These are phyloP conservation scores for Nyctereutes procyonoides DNA, from an alignment of 2,113 vertebrate species.

Conservation along the genomic window DNA sequence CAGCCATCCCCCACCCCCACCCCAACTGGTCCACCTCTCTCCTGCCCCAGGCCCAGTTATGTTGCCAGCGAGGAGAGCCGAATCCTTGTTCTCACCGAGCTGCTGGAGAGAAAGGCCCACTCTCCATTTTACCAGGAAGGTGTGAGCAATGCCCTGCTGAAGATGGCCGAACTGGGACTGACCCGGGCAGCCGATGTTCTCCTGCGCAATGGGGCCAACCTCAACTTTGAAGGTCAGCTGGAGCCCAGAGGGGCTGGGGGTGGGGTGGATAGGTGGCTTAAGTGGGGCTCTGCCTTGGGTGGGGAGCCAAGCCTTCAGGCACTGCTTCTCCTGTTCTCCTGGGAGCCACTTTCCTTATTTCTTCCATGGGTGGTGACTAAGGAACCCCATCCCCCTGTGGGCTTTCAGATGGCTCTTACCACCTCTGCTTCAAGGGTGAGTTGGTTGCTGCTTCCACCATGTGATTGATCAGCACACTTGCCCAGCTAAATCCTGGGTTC, in stretches of 20 bases:
- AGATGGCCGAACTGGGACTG: constrained; percentile 91
- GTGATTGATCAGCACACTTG: not conserved
- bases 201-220: constrained; percentile 90
- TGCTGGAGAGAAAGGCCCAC: constrained; percentile 92
- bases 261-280: not conserved
- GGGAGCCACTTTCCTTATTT: not conserved
- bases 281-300: not conserved
- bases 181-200: constrained; percentile 89
- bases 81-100: constrained; percentile 85
- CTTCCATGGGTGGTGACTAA: not conserved
- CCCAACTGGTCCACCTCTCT: not conserved
- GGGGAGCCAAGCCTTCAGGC: not conserved
- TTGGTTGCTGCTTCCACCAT: not conserved
- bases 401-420: not conserved
- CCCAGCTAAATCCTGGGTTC: not conserved
- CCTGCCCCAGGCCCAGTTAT: constrained; percentile 72
- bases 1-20: too few relatives aligned
- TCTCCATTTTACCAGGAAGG: constrained; percentile 92
- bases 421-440: not conserved
- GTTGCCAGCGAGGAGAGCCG: constrained; percentile 79
- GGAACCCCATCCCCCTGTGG: not conserved
- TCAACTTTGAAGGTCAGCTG: constrained; percentile 93
- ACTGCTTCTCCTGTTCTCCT: not conserved
- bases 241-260: not conserved
- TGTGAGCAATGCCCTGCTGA: constrained; percentile 94